phyloP scores from a whole-genome alignment of 2,113 vertebrate genomes.

The Rhinogobius similis region DNA sequence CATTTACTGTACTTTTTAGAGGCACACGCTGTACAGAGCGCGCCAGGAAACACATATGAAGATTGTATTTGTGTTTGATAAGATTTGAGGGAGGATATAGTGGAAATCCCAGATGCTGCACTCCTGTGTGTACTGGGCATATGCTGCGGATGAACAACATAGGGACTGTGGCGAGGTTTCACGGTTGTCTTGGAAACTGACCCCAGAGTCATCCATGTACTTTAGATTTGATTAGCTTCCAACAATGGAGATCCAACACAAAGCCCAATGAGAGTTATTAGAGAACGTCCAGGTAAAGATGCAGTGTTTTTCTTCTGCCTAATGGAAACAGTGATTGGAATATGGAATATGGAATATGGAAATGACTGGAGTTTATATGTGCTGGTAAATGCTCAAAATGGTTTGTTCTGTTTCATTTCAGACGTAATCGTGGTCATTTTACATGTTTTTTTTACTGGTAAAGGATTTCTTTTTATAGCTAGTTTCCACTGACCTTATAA shows the following conservation, averaged over 20 bases:
- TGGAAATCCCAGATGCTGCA: neutral
- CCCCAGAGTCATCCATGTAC: conserved; percentile 25
- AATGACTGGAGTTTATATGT: too few species aligned
- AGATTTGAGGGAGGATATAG: neutral
- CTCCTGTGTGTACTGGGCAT: neutral
- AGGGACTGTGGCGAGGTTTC: conserved; percentile 32
- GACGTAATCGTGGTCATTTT: too few species aligned
- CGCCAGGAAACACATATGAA: neutral
- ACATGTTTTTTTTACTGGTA: too few species aligned
- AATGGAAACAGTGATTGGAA: neutral
- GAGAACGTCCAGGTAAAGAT: neutral
- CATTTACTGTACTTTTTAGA: neutral
- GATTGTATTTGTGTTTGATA: neutral
- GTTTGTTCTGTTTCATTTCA: too few species aligned
- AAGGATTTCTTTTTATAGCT: too few species aligned
- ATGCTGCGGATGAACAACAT: conserved; percentile 26
- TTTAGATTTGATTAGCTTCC: conserved; percentile 20
- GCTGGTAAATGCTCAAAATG: too few species aligned
- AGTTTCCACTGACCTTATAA: too few species aligned
- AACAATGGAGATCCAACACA: neutral
- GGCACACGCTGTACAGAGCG: neutral
- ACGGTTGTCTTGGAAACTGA: conserved; percentile 65
- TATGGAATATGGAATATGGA: too few species aligned
- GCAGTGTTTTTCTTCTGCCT: neutral
- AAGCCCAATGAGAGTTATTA: conserved; percentile 19